phyloP scores from a whole-genome alignment of 1,140 invertebrate genomes.

The Brevipalpus yothersi region DNA sequence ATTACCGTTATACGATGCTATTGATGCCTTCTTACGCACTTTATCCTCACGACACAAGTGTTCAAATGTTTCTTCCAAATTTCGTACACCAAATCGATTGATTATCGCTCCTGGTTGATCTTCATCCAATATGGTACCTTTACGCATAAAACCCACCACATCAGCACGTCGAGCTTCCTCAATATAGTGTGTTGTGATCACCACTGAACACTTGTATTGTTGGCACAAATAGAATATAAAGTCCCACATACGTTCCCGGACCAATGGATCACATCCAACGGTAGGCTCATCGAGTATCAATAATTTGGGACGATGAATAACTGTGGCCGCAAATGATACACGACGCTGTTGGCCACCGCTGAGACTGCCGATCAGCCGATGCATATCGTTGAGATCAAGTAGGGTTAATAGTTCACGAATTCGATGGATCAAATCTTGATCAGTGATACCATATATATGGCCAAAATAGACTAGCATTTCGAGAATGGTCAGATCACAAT shows the following conservation, averaged over 20 bases:
- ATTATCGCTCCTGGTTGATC: slow-evolving; percentile 17
- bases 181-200: background rate
- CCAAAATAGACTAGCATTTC: slow-evolving; percentile 89
- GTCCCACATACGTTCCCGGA: slow-evolving; percentile 14
- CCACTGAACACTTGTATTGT: slow-evolving; percentile 28
- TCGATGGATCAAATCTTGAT: slow-evolving; percentile 25
- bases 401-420: slow-evolving; percentile 39
- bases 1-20: background rate
- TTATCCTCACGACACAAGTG: slow-evolving; percentile 5
- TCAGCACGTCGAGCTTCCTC: background rate
- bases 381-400: slow-evolving; percentile 1
- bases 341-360: slow-evolving; percentile 71
- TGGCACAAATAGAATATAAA: slow-evolving; percentile 6
- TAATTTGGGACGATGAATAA: slow-evolving; percentile 78
- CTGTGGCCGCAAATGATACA: slow-evolving; percentile 68
- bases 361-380: background rate
- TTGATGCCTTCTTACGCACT: slow-evolving; percentile 15
- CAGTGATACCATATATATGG: slow-evolving; percentile 67
- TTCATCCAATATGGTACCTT: slow-evolving; percentile 19
- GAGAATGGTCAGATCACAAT: slow-evolving; percentile 50
- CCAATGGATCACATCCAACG: slow-evolving; percentile 22
- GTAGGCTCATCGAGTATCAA: slow-evolving; percentile 42
- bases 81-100: slow-evolving; percentile 8
- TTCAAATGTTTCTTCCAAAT: slow-evolving; percentile 45
- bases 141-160: slow-evolving; percentile 20